phyloP scores from a whole-genome alignment of 1,140 invertebrate species.

The Pygmarrhopalites habei region DNA sequence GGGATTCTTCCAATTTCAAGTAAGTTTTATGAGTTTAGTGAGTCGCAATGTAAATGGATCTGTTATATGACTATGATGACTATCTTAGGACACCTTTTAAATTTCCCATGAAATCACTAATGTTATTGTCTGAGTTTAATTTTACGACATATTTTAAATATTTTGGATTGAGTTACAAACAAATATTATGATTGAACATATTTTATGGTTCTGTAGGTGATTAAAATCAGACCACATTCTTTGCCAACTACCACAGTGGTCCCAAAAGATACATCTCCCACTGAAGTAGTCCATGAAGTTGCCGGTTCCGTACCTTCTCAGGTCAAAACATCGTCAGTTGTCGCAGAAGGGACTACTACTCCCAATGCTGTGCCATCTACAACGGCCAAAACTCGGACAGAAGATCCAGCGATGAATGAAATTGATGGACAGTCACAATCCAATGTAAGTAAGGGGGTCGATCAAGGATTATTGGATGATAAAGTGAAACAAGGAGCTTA shows the following conservation, averaged over 20 bases:
- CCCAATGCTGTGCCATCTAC: neutral
- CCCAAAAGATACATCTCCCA: neutral
- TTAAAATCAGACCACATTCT: conserved; percentile 26
- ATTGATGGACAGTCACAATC: conserved; percentile 15
- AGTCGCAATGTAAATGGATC: neutral
- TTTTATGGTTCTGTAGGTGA: conserved; percentile 17
- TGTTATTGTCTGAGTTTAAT: neutral
- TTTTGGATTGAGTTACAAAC: no score
- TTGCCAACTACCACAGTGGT: neutral
- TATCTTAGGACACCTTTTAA: neutral
- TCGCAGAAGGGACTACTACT: neutral
- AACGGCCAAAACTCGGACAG: neutral
- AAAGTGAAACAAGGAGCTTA: neutral
- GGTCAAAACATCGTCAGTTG: neutral
- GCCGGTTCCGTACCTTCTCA: neutral
- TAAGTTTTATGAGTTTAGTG: conserved; percentile 2
- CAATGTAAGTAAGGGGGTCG: conserved; percentile 17
- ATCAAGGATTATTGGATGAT: conserved; percentile 19
- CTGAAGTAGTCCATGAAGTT: neutral
- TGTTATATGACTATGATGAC: neutral
- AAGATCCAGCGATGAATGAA: conserved; percentile 33
- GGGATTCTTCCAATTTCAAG: conserved; percentile 37
- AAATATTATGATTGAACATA: no score
- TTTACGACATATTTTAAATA: no score
- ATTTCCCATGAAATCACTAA: neutral